These are phyloP conservation scores for Bagarius yarrelli DNA, from an alignment of 2,113 vertebrate genomes.

Conservation along the genomic window DNA sequence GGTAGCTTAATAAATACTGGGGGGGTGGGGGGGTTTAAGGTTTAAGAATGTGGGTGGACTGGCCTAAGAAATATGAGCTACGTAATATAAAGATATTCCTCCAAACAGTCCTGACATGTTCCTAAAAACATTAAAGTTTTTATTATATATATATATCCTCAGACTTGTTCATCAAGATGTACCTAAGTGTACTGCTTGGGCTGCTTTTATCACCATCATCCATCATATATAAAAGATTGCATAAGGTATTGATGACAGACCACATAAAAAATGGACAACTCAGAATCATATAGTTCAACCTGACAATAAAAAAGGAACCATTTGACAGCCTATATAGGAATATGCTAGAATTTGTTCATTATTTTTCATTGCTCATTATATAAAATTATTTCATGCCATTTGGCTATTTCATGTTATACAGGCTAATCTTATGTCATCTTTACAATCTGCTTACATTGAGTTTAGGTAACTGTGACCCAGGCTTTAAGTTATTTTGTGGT, in stretches of 20 bases:
- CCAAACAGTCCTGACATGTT: no score
- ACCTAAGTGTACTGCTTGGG: no score
- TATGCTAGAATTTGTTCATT: neutral
- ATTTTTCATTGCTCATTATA: neutral
- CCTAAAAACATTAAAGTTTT: no score
- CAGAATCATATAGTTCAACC: neutral
- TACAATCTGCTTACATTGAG: neutral
- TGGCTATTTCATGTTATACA: neutral
- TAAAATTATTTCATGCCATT: neutral
- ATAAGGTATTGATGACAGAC: slow-evolving; percentile 15
- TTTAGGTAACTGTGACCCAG: neutral
- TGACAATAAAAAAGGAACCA: neutral
- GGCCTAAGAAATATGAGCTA: slow-evolving; percentile 40
- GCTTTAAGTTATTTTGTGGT: neutral
- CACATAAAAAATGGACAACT: neutral
- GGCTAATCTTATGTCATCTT: neutral
- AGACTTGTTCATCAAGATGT: no score
- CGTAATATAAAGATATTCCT: neutral
- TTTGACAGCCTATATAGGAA: neutral
- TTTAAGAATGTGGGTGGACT: slow-evolving; percentile 27
- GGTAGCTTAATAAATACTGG: neutral
- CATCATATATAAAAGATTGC: no score
- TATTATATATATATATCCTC: no score
- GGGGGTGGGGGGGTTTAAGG: no score
- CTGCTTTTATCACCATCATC: no score